Percentiles rank a stretch among this genome's conserved stretches.
These are phyloP conservation scores for Sisyra terminalis DNA, from an alignment of 2,888 invertebrate genomes.

Conservation along the genomic window DNA sequence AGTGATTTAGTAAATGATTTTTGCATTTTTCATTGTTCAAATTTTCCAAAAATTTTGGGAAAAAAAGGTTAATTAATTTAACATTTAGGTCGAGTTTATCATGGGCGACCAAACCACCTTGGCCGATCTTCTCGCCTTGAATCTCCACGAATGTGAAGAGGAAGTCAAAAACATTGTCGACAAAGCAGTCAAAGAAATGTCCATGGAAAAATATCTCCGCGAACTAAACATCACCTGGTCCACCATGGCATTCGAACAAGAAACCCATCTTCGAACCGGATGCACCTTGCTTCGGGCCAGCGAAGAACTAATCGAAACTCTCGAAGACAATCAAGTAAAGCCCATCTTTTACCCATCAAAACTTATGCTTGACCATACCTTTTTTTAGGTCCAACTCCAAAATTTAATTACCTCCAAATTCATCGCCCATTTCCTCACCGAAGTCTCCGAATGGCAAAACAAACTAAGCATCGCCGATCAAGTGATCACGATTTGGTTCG, in stretches of 20 bases:
- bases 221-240: slow-evolving; percentile 88
- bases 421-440: slow-evolving; percentile 87
- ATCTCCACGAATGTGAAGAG: slow-evolving; percentile 92
- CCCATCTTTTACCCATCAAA: slow-evolving; percentile 4
- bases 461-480: slow-evolving; percentile 87
- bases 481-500: slow-evolving; percentile 84
- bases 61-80: background rate
- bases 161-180: slow-evolving; percentile 96
- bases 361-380: background rate
- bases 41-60: background rate
- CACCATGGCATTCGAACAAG: slow-evolving; percentile 83
- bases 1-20: too few relatives aligned
- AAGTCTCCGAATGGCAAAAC: slow-evolving; percentile 89
- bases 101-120: slow-evolving; percentile 88
- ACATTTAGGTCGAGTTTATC: slow-evolving; percentile 69
- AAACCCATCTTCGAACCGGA: slow-evolving; percentile 74
- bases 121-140: slow-evolving; percentile 77
- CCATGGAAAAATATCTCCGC: slow-evolving; percentile 88
- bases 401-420: slow-evolving; percentile 94
- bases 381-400: slow-evolving; percentile 69
- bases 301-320: slow-evolving; percentile 89
- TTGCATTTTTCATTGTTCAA: background rate
- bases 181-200: slow-evolving; percentile 96
- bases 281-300: slow-evolving; percentile 74
- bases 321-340: slow-evolving; percentile 88